phyloP scores from a whole-genome alignment of 1,140 invertebrate genomes.

The Meloidogyne hapla region DNA sequence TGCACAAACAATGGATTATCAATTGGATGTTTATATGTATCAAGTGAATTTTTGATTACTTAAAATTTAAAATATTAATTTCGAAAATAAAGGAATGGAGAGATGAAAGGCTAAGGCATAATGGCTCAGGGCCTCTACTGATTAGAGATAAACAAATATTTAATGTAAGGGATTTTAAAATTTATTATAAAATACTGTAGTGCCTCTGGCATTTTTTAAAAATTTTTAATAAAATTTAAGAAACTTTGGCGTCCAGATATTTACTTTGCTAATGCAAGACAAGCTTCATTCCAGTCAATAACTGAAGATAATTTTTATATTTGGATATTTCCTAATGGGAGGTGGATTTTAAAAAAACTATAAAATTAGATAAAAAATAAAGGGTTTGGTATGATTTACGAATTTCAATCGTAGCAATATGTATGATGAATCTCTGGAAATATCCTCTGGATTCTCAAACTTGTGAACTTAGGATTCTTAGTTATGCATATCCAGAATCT shows the following conservation, averaged over 20 bases:
- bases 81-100: constrained; percentile 51
- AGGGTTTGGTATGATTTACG: constrained; percentile 60
- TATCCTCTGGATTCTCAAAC: constrained; percentile 59
- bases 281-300: constrained; percentile 57
- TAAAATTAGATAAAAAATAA: neutral
- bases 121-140: constrained; percentile 55
- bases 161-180: constrained; percentile 22
- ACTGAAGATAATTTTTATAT: constrained; percentile 62
- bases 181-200: neutral
- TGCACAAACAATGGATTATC: constrained; percentile 63
- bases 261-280: constrained; percentile 61
- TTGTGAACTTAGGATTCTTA: constrained; percentile 56
- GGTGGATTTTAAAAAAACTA: constrained; percentile 9
- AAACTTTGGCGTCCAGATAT: constrained; percentile 61
- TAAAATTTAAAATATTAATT: constrained; percentile 15
- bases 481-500: constrained; percentile 59
- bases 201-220: too few species aligned
- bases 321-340: constrained; percentile 62
- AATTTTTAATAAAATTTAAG: neutral
- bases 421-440: constrained; percentile 63
- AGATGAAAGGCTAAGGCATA: constrained; percentile 54
- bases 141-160: constrained; percentile 59
- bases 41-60: constrained; percentile 41
- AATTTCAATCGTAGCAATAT: constrained; percentile 57
- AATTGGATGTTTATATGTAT: constrained; percentile 63